Evolutionary conservation across 2,888 invertebrate species (phyloP).

Genomic region (Pseudococcus viburni): DNA sequence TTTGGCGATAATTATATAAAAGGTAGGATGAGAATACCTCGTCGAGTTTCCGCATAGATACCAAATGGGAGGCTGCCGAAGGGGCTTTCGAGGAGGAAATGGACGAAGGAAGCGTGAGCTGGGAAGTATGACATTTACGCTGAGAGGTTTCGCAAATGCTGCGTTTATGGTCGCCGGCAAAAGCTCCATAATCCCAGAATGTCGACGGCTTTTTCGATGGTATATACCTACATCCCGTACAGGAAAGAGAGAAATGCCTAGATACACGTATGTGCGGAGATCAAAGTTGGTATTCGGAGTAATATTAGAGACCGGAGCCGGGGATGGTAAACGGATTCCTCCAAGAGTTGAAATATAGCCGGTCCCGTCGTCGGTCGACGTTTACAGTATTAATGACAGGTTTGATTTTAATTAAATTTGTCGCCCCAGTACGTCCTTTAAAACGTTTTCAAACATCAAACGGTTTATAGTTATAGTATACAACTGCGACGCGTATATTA

Average conservation of each 20-base stretch:
- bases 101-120: conserved; percentile 3
- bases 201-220: conserved; percentile 45
- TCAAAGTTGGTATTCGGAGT: conserved; percentile 59
- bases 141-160: conserved; percentile 25
- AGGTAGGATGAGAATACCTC: conserved; percentile 22
- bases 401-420: conserved; percentile 65
- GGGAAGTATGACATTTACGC: conserved; percentile 28
- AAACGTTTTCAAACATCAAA: conserved; percentile 64
- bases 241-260: background rate
- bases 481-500: background rate
- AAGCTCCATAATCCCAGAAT: conserved; percentile 62
- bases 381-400: conserved; percentile 63
- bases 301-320: background rate
- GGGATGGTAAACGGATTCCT: background rate
- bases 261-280: conserved; percentile 9
- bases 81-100: background rate
- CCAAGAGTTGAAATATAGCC: conserved; percentile 52
- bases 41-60: background rate
- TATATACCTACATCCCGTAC: background rate
- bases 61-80: background rate
- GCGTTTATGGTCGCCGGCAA: conserved; percentile 52
- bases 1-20: conserved; percentile 58
- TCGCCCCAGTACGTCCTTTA: conserved; percentile 64
- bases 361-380: conserved; percentile 51
- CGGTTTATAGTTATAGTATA: background rate